Evolutionary conservation across 2,888 invertebrate species (phyloP).

Genomic region (Pachliopta kotzebuea): DNA sequence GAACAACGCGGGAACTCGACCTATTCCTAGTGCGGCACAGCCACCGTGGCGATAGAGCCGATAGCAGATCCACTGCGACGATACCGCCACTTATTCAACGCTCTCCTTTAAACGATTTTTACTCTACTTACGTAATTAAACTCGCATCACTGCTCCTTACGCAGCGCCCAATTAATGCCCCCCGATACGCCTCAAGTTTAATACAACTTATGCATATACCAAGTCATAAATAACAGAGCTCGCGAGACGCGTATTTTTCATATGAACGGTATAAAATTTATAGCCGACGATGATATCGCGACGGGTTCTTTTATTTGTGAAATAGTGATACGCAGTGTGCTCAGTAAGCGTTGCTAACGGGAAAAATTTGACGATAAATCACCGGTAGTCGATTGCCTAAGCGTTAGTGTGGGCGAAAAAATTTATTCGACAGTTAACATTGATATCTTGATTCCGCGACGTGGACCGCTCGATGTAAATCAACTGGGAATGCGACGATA

Average conservation of each 20-base stretch:
- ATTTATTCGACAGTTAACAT: constrained; percentile 70
- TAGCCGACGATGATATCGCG: constrained; percentile 77
- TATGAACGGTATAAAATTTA: constrained; percentile 76
- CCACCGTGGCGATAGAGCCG: constrained; percentile 74
- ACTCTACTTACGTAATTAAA: constrained; percentile 37
- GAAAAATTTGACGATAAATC: constrained; percentile 79
- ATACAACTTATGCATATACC: constrained; percentile 68
- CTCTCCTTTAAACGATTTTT: constrained; percentile 22
- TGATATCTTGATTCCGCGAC: constrained; percentile 74
- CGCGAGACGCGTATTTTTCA: constrained; percentile 75
- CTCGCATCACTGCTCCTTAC: constrained; percentile 4
- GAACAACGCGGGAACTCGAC: constrained; percentile 75
- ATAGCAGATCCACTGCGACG: constrained; percentile 44
- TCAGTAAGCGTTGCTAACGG: constrained; percentile 79
- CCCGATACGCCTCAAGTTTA: constrained; percentile 53
- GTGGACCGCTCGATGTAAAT: constrained; percentile 46
- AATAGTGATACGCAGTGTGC: constrained; percentile 79
- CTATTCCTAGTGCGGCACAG: constrained; percentile 74
- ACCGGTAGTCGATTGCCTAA: constrained; percentile 78
- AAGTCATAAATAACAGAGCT: constrained; percentile 74
- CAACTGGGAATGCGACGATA: constrained; percentile 38
- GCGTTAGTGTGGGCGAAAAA: constrained; percentile 76
- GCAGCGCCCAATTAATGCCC: constrained; percentile 44
- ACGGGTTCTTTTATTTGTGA: constrained; percentile 80
- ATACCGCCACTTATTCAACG: constrained; percentile 44